Conservation (phyloP, 92 coral and sea anemone species). For the Paragorgia papillata region DNA sequence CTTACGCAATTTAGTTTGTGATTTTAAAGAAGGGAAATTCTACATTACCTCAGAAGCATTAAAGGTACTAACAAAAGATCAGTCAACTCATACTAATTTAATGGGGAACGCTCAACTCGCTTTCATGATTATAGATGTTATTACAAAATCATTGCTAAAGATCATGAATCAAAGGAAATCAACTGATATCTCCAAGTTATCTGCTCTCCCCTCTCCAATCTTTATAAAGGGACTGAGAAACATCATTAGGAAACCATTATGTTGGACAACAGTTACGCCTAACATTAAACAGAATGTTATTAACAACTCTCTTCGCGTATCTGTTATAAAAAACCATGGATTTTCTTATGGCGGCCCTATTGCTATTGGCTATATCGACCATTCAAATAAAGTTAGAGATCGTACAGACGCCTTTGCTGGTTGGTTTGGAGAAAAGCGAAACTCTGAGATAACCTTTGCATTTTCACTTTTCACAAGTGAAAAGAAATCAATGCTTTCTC, state of each 20-base stretch:
- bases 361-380: background rate
- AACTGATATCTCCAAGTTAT: background rate
- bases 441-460: slow-evolving; percentile 37
- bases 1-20: slow-evolving; percentile 61
- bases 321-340: slow-evolving; percentile 27
- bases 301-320: slow-evolving; percentile 43
- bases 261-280: slow-evolving; percentile 77
- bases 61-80: slow-evolving; percentile 2
- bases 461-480: slow-evolving; percentile 33
- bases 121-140: slow-evolving; percentile 57
- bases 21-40: slow-evolving; percentile 26
- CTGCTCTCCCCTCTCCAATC: slow-evolving; percentile 23
- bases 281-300: slow-evolving; percentile 26
- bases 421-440: slow-evolving; percentile 51
- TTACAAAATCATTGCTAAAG: slow-evolving; percentile 5
- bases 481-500: background rate
- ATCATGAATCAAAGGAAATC: slow-evolving; percentile 21
- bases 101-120: slow-evolving; percentile 67
- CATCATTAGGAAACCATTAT: slow-evolving; percentile 47
- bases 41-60: background rate
- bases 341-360: slow-evolving; percentile 3
- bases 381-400: slow-evolving; percentile 8
- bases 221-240: slow-evolving; percentile 17
- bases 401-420: slow-evolving; percentile 60
- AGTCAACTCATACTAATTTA: slow-evolving; percentile 49